Evolutionary conservation across 2,888 invertebrate species (phyloP).

Genomic region (Malacosoma neustria): DNA sequence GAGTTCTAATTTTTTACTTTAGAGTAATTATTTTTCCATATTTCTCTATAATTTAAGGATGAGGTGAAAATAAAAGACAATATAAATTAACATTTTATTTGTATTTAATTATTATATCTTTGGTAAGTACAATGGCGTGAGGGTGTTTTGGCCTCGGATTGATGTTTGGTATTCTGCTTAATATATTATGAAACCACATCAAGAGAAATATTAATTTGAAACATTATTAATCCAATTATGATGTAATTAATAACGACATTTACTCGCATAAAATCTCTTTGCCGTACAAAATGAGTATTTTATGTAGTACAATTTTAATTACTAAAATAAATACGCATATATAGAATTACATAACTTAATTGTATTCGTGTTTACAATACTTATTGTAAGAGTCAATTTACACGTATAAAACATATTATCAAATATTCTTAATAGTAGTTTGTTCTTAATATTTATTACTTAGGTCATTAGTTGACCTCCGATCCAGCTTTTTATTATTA

Average conservation of each 20-base stretch:
- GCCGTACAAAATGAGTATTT: conserved; percentile 1
- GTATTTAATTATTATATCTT: conserved; percentile 55
- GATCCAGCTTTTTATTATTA: background rate
- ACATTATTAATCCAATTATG: too few relatives aligned
- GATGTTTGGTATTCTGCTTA: conserved; percentile 5
- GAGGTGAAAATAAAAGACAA: background rate
- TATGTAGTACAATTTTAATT: background rate
- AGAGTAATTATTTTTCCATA: too few relatives aligned
- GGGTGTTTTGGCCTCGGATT: conserved; percentile 54
- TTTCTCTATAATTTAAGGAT: too few relatives aligned
- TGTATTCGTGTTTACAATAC: too few relatives aligned
- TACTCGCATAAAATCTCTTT: too few relatives aligned
- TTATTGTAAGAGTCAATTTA: too few relatives aligned
- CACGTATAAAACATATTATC: conserved; percentile 1
- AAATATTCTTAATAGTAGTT: conserved; percentile 12
- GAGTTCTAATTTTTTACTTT: too few relatives aligned
- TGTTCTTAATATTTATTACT: conserved; percentile 5
- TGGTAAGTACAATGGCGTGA: conserved; percentile 67
- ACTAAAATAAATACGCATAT: conserved; percentile 2
- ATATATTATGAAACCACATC: conserved; percentile 2
- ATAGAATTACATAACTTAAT: background rate
- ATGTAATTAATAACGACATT: too few relatives aligned
- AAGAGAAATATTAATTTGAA: too few relatives aligned
- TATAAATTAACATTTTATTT: conserved; percentile 35
- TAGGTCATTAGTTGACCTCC: background rate